Evolutionary conservation across 2,888 invertebrate genomes (phyloP), one percentile per base, ranked within the genome.

Genomic region (Tryphoninae sp.): DNA sequence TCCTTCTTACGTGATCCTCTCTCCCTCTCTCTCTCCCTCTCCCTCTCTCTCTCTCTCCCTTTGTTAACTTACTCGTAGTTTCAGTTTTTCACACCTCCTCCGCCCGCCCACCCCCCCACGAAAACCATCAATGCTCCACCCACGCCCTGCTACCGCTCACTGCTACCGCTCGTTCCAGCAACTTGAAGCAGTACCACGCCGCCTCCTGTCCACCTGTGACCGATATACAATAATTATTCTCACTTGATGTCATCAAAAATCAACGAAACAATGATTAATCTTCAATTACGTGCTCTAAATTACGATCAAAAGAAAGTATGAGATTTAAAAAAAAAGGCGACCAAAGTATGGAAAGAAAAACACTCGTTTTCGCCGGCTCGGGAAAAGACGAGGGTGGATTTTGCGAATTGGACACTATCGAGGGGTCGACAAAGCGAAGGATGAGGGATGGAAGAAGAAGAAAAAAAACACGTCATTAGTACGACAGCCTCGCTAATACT

Each of bases 151-250:
- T 75, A 67, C 69, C 33, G 33, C 79, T 84, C 83, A 87, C 90
- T 91, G 91, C 91, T 91, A 91, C 91, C 91, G 91, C 88, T 89
- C 86, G 86, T 82, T 73, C 79, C 86, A 85, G 85, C 86, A 85
- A 87, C 87, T 88, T 64, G 85, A 87, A 88, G 87, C 86, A 87
- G 88, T 84, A 80, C 81, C 84, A 81, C 81, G 86, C 89, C 89
- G 86, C 88, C 85, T 87, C 82, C 79, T 76, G 67, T 82, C 51
- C 86, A 88, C 88, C 90, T 90, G 86, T 59, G 69, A 33, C 74
- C 22, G 13, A 74, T 59, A 75, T 22, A 67, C 53, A 69, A 69
- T 16, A 64, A 2, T 62, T 40, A 49, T 69, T n/a, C 26, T 33
- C 42, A n/a, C 23, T 7, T 19, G 22, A 26, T 51, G 11, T 59